Evolutionary conservation across 2,113 vertebrate genomes (phyloP).

Genomic region (Mirza zaza): DNA sequence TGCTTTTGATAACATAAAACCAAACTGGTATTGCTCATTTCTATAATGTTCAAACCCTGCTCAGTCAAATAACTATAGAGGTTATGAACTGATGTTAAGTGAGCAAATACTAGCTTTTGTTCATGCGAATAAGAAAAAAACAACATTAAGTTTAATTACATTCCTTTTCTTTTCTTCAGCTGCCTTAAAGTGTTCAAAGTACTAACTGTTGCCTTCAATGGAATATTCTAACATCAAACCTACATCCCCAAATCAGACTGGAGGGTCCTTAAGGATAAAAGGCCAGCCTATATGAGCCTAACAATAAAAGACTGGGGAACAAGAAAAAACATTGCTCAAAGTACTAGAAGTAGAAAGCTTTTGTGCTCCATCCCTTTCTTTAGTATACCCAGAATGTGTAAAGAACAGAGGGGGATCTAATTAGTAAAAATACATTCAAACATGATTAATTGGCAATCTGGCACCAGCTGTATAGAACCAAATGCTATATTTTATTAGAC

Average conservation of each 20-base stretch:
- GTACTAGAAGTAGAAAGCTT: background rate
- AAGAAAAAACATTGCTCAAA: background rate
- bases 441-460: slow-evolving; percentile 86
- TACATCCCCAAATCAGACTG: background rate
- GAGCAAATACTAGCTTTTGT: slow-evolving; percentile 54
- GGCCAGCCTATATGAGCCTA: background rate
- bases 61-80: slow-evolving; percentile 14
- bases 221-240: background rate
- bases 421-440: slow-evolving; percentile 87
- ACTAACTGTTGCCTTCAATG: background rate
- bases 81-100: background rate
- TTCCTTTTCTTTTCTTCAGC: slow-evolving; percentile 50
- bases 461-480: slow-evolving; percentile 87
- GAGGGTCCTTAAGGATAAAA: background rate
- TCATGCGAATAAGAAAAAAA: slow-evolving; percentile 36
- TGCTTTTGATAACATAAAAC: slow-evolving; percentile 24
- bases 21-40: background rate
- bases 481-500: slow-evolving; percentile 86
- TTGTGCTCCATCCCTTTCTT: background rate
- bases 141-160: slow-evolving; percentile 15
- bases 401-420: slow-evolving; percentile 80
- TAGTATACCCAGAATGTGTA: background rate
- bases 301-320: background rate
- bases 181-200: slow-evolving; percentile 1
- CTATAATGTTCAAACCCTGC: background rate